These are phyloP conservation scores for Timandra comae DNA, from an alignment of 2,888 invertebrate genomes.

Conservation along the genomic window DNA sequence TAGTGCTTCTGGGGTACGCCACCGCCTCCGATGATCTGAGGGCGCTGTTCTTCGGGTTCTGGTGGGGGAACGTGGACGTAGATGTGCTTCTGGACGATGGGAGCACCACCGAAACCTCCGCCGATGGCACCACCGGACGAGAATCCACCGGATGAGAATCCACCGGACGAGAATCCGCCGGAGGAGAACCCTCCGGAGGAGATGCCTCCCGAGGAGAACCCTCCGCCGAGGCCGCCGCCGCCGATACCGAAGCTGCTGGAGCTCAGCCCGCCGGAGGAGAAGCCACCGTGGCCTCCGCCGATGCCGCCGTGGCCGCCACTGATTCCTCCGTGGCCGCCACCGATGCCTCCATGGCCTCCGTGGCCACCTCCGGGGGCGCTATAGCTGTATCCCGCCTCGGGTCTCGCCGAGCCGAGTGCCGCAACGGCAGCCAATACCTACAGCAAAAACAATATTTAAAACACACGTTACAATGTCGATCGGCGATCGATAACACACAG, in stretches of 20 bases:
- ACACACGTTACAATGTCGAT: conserved; percentile 30
- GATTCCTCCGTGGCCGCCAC: conserved; percentile 42
- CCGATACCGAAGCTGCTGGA: conserved; percentile 55
- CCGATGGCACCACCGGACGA: conserved; percentile 43
- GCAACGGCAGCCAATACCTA: conserved; percentile 75
- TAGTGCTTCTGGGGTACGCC: conserved; percentile 86
- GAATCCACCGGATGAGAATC: conserved; percentile 35
- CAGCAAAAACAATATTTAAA: conserved; percentile 29
- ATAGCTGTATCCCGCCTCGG: conserved; percentile 80
- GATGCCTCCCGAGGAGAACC: conserved; percentile 35
- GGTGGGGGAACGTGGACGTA: conserved; percentile 90
- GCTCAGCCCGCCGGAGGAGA: conserved; percentile 50
- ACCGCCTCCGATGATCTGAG: conserved; percentile 79
- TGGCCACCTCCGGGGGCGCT: conserved; percentile 65
- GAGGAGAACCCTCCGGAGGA: conserved; percentile 38
- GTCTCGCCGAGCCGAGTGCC: conserved; percentile 76
- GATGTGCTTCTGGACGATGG: conserved; percentile 86
- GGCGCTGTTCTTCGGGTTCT: conserved; percentile 84
- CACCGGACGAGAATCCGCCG: conserved; percentile 44
- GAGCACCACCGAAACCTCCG: conserved; percentile 60
- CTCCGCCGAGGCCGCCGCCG: conserved; percentile 42
- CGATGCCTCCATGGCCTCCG: conserved; percentile 41
- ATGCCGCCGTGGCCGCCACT: conserved; percentile 37
- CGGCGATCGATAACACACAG: conserved; percentile 35
- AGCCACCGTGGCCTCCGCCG: conserved; percentile 40